These are phyloP conservation scores for Poecilobothrus nobilitatus DNA, from an alignment of 2,888 invertebrate genomes.

Conservation along the genomic window DNA sequence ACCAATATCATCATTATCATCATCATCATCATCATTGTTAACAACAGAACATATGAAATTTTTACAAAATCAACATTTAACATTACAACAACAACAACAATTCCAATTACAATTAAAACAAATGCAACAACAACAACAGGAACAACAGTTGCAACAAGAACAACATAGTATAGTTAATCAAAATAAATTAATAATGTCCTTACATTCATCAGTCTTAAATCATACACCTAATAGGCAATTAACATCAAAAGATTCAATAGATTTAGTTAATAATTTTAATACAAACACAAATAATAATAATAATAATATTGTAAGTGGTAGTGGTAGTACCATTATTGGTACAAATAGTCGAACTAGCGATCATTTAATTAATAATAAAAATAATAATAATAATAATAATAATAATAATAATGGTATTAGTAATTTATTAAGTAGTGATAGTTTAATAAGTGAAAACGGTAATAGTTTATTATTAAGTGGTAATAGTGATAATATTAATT, in stretches of 20 bases:
- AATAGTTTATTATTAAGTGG: background rate
- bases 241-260: constrained; percentile 7
- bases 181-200: constrained; percentile 21
- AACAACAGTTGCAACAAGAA: background rate
- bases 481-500: constrained; percentile 19
- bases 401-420: constrained; percentile 6
- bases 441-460: constrained; percentile 12
- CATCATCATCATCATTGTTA: constrained; percentile 20
- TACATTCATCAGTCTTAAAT: constrained; percentile 19
- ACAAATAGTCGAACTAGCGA: constrained; percentile 7
- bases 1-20: constrained; percentile 12
- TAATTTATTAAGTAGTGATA: constrained; percentile 11
- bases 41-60: constrained; percentile 31
- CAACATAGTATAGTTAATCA: constrained; percentile 15
- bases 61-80: constrained; percentile 35
- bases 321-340: background rate
- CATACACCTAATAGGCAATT: constrained; percentile 19
- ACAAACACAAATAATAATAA: constrained; percentile 2
- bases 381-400: constrained; percentile 1
- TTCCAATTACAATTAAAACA: constrained; percentile 22
- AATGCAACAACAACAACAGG: constrained; percentile 21
- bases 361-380: background rate
- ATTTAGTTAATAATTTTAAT: constrained; percentile 1
- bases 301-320: too few species aligned
- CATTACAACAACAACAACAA: constrained; percentile 25